Percentiles rank a stretch among this genome's conserved stretches.
These are phyloP conservation scores for Griposia aprilina DNA, from an alignment of 2,888 invertebrate genomes.

Conservation along the genomic window DNA sequence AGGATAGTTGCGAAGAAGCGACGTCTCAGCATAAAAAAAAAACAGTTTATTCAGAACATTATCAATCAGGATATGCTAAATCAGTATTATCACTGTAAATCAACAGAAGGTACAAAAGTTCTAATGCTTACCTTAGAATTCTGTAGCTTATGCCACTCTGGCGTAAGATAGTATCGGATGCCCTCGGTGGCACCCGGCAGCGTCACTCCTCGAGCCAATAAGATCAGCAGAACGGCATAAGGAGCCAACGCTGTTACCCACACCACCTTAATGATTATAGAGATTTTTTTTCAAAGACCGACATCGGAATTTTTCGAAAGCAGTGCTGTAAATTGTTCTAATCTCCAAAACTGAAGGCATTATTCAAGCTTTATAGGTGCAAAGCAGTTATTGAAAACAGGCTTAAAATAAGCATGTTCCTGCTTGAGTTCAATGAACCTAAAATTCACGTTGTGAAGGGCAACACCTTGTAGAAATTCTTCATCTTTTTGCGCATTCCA, in stretches of 20 bases:
- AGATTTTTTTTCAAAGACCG: not conserved
- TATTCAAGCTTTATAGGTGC: not conserved
- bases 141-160: slow-evolving; percentile 96
- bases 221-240: slow-evolving; percentile 96
- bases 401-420: not conserved
- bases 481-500: slow-evolving; percentile 23
- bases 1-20: too few species aligned
- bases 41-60: not conserved
- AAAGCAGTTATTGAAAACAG: not conserved
- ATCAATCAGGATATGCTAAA: not conserved
- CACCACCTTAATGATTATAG: slow-evolving; percentile 92
- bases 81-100: not conserved
- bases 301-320: not conserved
- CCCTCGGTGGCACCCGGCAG: slow-evolving; percentile 96
- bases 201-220: slow-evolving; percentile 95
- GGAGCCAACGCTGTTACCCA: slow-evolving; percentile 99
- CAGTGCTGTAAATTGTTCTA: not conserved
- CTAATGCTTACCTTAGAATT: slow-evolving; percentile 92
- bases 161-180: slow-evolving; percentile 96
- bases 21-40: not conserved
- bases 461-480: not conserved
- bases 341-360: not conserved
- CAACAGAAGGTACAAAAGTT: not conserved
- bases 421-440: not conserved
- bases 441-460: not conserved